These are phyloP conservation scores for Phasianus colchicus DNA, from an alignment of 2,113 vertebrate genomes.

Conservation along the genomic window DNA sequence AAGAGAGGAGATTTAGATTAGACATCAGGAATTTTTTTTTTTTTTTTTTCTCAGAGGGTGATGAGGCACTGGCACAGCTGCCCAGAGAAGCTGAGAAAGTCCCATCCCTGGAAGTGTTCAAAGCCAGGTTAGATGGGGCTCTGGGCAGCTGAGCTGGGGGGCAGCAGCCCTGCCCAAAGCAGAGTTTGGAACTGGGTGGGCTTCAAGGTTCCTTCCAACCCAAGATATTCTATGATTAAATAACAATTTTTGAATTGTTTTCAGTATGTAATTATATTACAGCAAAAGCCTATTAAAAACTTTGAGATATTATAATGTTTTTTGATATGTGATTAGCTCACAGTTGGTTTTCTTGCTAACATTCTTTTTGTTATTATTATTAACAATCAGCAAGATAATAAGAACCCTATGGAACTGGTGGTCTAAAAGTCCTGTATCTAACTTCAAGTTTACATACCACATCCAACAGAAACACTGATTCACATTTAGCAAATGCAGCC, in stretches of 20 bases:
- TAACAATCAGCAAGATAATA: not conserved
- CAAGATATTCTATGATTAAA: not conserved
- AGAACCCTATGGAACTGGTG: not conserved
- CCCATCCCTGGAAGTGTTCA: no score
- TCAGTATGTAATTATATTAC: not conserved
- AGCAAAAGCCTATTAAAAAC: not conserved
- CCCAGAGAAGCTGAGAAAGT: no score
- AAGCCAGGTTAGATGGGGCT: no score
- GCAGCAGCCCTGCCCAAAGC: no score
- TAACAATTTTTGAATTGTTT: not conserved
- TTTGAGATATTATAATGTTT: not conserved
- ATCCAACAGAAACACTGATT: accelerated
- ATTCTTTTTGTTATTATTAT: not conserved
- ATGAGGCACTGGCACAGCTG: no score
- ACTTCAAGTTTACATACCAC: not conserved
- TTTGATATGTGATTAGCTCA: not conserved
- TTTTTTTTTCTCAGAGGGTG: no score
- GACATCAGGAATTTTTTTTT: no score
- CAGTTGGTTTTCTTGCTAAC: accelerated
- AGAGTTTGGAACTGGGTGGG: no score
- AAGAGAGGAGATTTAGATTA: no score
- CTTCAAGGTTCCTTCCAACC: not conserved
- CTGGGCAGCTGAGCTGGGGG: no score
- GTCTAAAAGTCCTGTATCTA: not conserved
- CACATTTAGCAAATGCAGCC: not conserved